A percentile compares a stretch with the other conserved stretches of the same genome.
Evolutionary conservation across 2,888 invertebrate species (phyloP).

Genomic region (Microplitis deprimator): DNA sequence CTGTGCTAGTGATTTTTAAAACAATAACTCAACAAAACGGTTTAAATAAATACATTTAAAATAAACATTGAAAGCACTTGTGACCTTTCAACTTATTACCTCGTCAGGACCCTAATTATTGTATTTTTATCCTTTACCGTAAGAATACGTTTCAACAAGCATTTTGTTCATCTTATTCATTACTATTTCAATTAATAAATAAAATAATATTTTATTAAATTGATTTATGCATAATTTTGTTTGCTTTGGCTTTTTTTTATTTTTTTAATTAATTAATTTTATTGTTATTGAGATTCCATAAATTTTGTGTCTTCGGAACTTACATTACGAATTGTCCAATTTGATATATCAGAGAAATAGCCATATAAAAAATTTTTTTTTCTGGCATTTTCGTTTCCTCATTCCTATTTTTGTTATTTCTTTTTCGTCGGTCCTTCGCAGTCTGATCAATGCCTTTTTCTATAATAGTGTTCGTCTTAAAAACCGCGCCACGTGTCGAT

Average conservation of each 20-base stretch:
- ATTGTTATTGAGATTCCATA: neutral
- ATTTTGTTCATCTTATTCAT: neutral
- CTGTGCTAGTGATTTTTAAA: constrained; percentile 4
- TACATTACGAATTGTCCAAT: constrained; percentile 3
- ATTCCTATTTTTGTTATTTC: constrained; percentile 23
- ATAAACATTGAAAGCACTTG: constrained; percentile 44
- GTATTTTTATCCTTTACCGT: constrained; percentile 23
- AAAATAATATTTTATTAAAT: constrained; percentile 7
- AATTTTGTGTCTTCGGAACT: neutral
- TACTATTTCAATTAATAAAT: neutral
- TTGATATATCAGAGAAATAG: neutral
- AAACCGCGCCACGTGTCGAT: constrained; percentile 63
- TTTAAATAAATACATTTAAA: constrained; percentile 10
- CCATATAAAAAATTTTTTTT: neutral
- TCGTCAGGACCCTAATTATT: constrained; percentile 44
- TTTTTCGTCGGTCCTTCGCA: constrained; percentile 14
- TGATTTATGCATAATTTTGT: neutral
- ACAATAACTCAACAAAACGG: constrained; percentile 8
- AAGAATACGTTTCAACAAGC: constrained; percentile 20
- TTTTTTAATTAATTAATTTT: neutral
- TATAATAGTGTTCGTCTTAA: constrained; percentile 33
- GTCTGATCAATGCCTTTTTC: constrained; percentile 24
- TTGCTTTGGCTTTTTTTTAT: constrained; percentile 19
- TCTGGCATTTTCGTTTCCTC: constrained; percentile 16
- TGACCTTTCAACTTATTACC: constrained; percentile 40